Evolutionary conservation across 2,888 invertebrate species (phyloP), one percentile per base, ranked within the genome.

Genomic region (Poecilus cupreus): DNA sequence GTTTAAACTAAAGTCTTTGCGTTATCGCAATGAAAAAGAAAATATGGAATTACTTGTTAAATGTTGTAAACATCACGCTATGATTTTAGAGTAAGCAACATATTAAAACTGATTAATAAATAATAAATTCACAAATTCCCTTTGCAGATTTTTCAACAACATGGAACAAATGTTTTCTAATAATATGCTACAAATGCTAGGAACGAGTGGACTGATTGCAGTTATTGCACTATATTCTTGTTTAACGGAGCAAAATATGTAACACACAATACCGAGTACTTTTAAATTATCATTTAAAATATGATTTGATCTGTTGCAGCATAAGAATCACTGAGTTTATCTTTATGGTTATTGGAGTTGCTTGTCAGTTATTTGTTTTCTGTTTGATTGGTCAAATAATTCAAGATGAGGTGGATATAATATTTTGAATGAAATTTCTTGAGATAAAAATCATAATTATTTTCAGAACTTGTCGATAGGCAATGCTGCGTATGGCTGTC

Each of bases 131-230:
- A 32, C 10, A 43, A 8, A 13, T 1, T 46, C 3, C 20, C 2
- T 2, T 60, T 60, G n/a, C 13, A 60, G 60, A 22, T 60, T 60
- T 60, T 60, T 26, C 24, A 60, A 26, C 22, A 26, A 60, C 8
- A 60, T 60, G 60, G 60, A 60, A 32, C 13, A 5, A 26, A 60
- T 60, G 60, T 60, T 60, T 26, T 60, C 60, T 13, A 60, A 24
- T 13, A 60, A 60, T 24, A 60, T 60, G 60, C 13, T 60, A 60
- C 60, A 60, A 60, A 60, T 60, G 60, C 26, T 60, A 13, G 60
- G 60, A 26, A 60, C 60, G 4, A 60, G 60, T 60, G 60, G 60
- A 60, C 26, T 60, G 20, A 60, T 60, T 60, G 60, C 60, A n/a
- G 60, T 60, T 24, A 60, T 60, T 60, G 60, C 60, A 5, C 13